Base-by-base conservation (phyloP, 2,113 vertebrate species). In the Gymnarchus niloticus region DNA sequence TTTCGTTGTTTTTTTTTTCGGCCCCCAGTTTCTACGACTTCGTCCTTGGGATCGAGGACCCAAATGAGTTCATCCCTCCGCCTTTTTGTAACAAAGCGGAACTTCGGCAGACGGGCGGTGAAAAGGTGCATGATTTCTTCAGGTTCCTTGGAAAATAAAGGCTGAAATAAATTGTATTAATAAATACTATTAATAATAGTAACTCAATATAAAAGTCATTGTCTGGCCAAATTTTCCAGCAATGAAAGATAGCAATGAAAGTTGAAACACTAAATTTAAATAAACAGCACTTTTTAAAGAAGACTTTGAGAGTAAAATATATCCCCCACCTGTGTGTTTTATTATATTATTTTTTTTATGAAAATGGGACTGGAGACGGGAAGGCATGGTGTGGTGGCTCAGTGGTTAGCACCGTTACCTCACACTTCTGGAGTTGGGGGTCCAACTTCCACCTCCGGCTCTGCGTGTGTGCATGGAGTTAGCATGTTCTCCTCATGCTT, bases 31-130 rank as follows among this genome's bases (percentile, higher is more conserved):
- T 87, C 86, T 89, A 78, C 57, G 88, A 90, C 61, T 61, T 89
- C 1, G 86, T 90, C 10, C 3, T 87, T 23, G 87, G 89, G n/a
- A 54, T 90, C 3, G 88, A 89, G 28, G 73, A 90, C 54, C 90
- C 90, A 0, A 0, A 0, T 1, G 4, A 23, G 86, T 92, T 95
- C 54, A 85, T 88, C 54, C 91, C 92, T 7, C 94, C 94, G 0
- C 44, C 28, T 7, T 94, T 90, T 88, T 95, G 94, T 65, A 0
- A 14, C 0, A 78, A 51, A 0, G 85, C 23, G n/a, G 54, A 76
- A 54, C 14, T 56, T 6, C 37, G 52, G 3, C 76, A 17, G 51
- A 44, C 0, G 14, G 4, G n/a, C 5, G 41, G 6, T 1, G 54
- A 81, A 1, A 56, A 87, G 28, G 85, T 88, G 0, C 81, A 3